phyloP scores from a whole-genome alignment of 2,797 vertebrate species.

The Crenuchus spilurus region DNA sequence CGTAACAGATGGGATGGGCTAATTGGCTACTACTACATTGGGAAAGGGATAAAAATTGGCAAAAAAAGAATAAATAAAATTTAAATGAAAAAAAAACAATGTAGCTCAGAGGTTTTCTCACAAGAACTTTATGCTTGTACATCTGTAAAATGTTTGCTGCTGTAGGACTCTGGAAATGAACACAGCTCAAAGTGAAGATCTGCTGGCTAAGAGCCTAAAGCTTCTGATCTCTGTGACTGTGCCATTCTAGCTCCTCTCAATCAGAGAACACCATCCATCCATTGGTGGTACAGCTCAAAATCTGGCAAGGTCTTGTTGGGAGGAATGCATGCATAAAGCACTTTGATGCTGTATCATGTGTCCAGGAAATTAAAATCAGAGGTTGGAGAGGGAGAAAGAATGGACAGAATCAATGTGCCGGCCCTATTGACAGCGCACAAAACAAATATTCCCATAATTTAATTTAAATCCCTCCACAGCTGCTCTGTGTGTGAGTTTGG shows the following conservation, averaged over 20 bases:
- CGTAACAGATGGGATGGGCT: too few relatives aligned
- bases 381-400: slow-evolving; percentile 52
- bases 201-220: neutral
- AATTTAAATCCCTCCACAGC: slow-evolving; percentile 65
- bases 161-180: neutral
- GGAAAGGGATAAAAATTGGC: too few relatives aligned
- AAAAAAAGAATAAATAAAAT: too few relatives aligned
- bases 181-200: slow-evolving; percentile 22
- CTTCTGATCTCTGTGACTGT: slow-evolving; percentile 35
- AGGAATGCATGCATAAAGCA: slow-evolving; percentile 61
- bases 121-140: neutral
- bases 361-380: slow-evolving; percentile 64
- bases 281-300: slow-evolving; percentile 13
- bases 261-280: slow-evolving; percentile 7
- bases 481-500: slow-evolving; percentile 53
- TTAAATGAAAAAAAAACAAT: neutral
- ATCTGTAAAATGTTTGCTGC: neutral
- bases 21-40: too few relatives aligned
- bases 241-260: slow-evolving; percentile 52
- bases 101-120: neutral
- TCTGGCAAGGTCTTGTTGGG: slow-evolving; percentile 36
- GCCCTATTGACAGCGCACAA: slow-evolving; percentile 53
- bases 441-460: slow-evolving; percentile 69
- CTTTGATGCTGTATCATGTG: slow-evolving; percentile 60
- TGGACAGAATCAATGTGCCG: slow-evolving; percentile 59